Conservation (phyloP, 2,797 vertebrate genomes). For the Xenops minutus region DNA sequence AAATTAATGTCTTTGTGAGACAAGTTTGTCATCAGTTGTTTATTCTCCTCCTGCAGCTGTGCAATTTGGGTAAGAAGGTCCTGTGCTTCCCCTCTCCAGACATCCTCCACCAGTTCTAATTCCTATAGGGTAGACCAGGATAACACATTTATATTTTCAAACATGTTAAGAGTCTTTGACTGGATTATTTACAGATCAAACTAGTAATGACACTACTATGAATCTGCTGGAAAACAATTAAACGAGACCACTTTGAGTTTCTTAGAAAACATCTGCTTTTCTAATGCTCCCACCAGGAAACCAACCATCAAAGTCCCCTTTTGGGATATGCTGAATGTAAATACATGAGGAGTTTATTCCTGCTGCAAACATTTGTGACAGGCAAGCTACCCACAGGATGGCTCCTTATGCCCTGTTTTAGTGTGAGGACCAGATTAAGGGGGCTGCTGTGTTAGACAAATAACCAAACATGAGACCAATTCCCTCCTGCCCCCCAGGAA, state of each 20-base stretch:
- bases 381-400: not conserved
- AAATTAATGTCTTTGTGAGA: conserved; percentile 82
- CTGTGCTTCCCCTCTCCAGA: conserved; percentile 90
- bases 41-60: conserved; percentile 90
- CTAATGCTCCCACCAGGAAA: not conserved
- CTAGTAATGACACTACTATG: not conserved
- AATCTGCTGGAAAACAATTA: not conserved
- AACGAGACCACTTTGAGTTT: not conserved
- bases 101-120: conserved; percentile 90
- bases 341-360: not conserved
- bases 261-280: not conserved
- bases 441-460: not conserved
- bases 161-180: not conserved
- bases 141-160: not conserved
- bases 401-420: not conserved
- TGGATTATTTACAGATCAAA: not conserved
- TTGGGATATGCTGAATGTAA: not conserved
- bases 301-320: not conserved
- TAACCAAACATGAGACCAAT: not conserved
- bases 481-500: not conserved
- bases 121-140: conserved; percentile 75
- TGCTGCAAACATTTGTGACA: not conserved
- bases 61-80: conserved; percentile 88
- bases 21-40: conserved; percentile 83
- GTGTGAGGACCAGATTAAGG: not conserved